Conservation (phyloP, 2,113 vertebrate genomes). For the Myiagra hebetior region DNA sequence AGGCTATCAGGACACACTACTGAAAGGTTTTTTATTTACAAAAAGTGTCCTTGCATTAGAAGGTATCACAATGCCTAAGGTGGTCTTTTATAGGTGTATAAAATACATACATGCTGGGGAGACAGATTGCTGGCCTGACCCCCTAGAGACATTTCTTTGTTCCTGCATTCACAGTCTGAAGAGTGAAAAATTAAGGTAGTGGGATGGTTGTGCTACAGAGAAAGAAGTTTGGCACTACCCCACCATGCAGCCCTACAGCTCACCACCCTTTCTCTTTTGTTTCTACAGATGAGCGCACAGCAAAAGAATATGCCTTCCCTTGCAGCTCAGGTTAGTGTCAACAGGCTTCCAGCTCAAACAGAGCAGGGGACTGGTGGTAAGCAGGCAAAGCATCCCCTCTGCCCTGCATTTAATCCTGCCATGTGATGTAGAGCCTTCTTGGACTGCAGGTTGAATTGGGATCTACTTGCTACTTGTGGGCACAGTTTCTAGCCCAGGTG, state of each 20-base stretch:
- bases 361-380: background rate
- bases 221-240: background rate
- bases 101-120: background rate
- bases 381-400: background rate
- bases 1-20: background rate
- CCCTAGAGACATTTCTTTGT: background rate
- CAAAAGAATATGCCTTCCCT: conserved; percentile 17
- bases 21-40: background rate
- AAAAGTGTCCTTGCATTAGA: background rate
- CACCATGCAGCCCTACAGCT: background rate
- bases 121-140: background rate
- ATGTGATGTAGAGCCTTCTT: background rate
- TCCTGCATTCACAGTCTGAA: background rate
- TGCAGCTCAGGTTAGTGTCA: conserved; percentile 30
- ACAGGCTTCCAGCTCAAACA: background rate
- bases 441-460: background rate
- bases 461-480: background rate
- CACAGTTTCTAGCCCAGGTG: background rate
- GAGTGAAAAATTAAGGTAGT: background rate
- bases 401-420: background rate
- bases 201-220: background rate
- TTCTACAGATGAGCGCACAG: background rate
- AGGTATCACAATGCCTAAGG: background rate
- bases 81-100: background rate
- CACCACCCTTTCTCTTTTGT: background rate